These are phyloP conservation scores for Eilema sororculum DNA, from an alignment of 2,888 invertebrate species.

Conservation along the genomic window DNA sequence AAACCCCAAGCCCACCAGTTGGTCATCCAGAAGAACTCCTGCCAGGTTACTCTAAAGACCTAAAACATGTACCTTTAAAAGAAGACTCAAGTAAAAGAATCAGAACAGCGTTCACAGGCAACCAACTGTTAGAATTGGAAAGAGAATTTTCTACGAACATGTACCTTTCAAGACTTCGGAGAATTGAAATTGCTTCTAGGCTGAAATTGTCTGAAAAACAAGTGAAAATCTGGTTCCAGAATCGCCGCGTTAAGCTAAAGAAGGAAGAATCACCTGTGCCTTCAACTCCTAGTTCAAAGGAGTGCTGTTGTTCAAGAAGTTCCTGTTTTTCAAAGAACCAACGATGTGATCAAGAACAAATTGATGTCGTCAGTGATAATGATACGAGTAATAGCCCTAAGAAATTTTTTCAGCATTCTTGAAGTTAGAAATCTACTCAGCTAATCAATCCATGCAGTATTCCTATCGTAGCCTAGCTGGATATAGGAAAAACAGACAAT, in stretches of 20 bases:
- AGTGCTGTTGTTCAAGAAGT: conserved; percentile 76
- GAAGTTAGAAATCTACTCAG: conserved; percentile 10
- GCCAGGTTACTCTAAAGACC: conserved; percentile 78
- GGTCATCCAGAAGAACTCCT: conserved; percentile 80
- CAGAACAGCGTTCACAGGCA: conserved; percentile 97
- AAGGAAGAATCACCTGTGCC: conserved; percentile 91
- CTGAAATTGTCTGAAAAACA: conserved; percentile 96
- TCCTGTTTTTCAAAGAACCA: conserved; percentile 68
- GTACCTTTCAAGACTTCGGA: conserved; percentile 94
- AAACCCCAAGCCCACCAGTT: conserved; percentile 86
- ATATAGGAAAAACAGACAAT: neutral
- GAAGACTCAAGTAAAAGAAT: conserved; percentile 94
- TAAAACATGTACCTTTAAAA: conserved; percentile 82
- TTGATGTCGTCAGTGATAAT: conserved; percentile 81
- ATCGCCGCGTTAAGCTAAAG: conserved; percentile 96
- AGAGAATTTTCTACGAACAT: conserved; percentile 96
- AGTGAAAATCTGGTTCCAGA: conserved; percentile 98
- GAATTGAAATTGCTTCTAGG: conserved; percentile 97
- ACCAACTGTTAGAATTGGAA: conserved; percentile 94
- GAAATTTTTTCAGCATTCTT: conserved; percentile 72
- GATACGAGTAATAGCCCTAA: conserved; percentile 71
- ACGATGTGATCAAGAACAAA: conserved; percentile 76
- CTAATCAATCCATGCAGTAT: no score
- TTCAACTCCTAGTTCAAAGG: conserved; percentile 67
- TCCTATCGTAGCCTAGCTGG: no score